Evolutionary conservation across 2,113 vertebrate genomes (phyloP).

Genomic region (Thinocorus orbignyianus): DNA sequence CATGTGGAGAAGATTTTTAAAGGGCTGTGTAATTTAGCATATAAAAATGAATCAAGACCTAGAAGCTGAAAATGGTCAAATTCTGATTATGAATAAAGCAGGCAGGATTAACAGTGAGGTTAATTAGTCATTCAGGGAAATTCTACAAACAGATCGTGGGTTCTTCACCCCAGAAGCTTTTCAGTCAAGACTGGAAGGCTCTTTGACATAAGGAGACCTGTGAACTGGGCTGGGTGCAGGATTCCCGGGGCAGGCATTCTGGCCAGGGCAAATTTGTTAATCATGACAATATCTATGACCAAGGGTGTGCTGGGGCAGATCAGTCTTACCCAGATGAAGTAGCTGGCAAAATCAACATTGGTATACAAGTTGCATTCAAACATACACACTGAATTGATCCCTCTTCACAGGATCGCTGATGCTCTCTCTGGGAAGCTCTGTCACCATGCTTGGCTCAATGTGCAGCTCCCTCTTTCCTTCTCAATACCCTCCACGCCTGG

Average conservation of each 20-base stretch:
- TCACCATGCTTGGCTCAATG: not conserved
- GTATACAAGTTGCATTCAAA: not conserved
- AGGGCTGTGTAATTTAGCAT: not conserved
- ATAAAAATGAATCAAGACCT: not conserved
- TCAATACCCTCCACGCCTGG: not conserved
- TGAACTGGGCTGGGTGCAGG: not conserved
- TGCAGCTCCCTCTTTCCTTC: not conserved
- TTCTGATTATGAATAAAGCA: not conserved
- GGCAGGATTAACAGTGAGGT: not conserved
- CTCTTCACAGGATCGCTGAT: rapidly evolving
- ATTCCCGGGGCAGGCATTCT: not conserved
- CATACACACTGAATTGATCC: no score
- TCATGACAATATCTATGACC: not conserved
- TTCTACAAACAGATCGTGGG: not conserved
- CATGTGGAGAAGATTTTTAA: not conserved
- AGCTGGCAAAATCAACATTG: not conserved
- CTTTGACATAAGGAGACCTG: not conserved
- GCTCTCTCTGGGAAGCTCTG: not conserved
- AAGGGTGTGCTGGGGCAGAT: not conserved
- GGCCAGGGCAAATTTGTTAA: not conserved
- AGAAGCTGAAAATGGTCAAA: not conserved
- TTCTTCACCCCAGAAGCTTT: not conserved
- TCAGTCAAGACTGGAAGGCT: not conserved
- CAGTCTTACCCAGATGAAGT: not conserved
- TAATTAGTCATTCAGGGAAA: not conserved